Evolutionary conservation across 35 echinoderm and acorn worm species (phyloP), one percentile per base, ranked within the genome.

Genomic region (Heliocidaris erythrogramma): DNA sequence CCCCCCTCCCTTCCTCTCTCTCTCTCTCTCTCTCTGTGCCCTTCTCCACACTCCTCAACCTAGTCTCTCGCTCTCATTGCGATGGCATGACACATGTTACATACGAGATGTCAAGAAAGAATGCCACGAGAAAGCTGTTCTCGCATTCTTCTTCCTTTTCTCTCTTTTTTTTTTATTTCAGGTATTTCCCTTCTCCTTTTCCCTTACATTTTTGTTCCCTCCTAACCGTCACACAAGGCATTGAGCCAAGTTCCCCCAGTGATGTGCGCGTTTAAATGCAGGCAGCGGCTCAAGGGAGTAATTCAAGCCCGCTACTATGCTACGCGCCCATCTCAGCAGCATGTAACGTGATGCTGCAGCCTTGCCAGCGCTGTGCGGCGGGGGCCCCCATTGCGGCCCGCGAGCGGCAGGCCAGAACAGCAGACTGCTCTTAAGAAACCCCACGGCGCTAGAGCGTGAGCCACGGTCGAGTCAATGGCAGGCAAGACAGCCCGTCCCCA

Each of bases 61-160:
- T 16, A 32, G 5, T 89, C 5, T 32, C 47, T 31, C 87, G 87
- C 24, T 89, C 87, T 14, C 87, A 47, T 89, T 89, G 87, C 91
- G 30, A 92, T 59, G 47, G 87, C 91, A 59, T 92, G 91, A 92
- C 91, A 92, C 91, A 92, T 92, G 91, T 92, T 92, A 92, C 91
- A 48, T 31, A 89, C 31, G 87, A 89, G 47, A 31, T 32, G 17
- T 7, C 16, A 12, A 89, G 87, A 89, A 24, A 89, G 87, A 48
- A 48, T 89, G 87, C 31, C 30, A 89, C 87, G 29, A 78, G 65
- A 78, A 78, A 78, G 65, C 65, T 78, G 21, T 24, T 27, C 65
- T 78, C 27, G 65, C 65, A 78, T 78, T 78, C 65, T 78, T 78
- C 65, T 21, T 42, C 35, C 3, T 42, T 42, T 1, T 42, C 35